Evolutionary conservation across 2,888 invertebrate genomes (phyloP).

Genomic region (Poecilus cupreus): DNA sequence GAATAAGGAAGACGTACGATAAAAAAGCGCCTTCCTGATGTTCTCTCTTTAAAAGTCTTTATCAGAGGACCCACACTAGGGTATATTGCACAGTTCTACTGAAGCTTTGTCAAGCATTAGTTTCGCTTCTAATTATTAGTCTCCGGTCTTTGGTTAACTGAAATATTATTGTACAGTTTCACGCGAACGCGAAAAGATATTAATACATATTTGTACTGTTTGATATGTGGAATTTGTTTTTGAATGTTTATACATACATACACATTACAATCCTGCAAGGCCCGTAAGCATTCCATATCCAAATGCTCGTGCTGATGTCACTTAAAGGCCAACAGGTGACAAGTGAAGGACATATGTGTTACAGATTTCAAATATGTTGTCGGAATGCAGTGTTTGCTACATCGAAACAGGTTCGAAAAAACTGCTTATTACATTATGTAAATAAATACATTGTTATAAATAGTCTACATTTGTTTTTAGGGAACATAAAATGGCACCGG

Average conservation of each 20-base stretch:
- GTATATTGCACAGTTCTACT: no score
- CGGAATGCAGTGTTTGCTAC: constrained; percentile 4
- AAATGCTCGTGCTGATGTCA: background rate
- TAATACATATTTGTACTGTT: no score
- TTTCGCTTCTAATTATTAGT: no score
- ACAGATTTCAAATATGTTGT: constrained; percentile 9
- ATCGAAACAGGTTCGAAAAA: background rate
- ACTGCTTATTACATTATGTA: constrained; percentile 16
- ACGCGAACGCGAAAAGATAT: no score
- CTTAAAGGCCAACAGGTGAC: constrained; percentile 11
- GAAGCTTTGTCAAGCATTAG: no score
- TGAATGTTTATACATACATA: background rate
- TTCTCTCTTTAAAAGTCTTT: no score
- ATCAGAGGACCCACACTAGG: no score
- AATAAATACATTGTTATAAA: background rate
- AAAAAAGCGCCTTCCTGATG: no score
- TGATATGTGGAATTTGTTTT: background rate
- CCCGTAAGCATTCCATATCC: background rate
- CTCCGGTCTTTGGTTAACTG: no score
- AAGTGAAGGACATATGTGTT: constrained; percentile 17
- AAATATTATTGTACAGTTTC: no score
- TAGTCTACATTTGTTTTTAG: background rate
- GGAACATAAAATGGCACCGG: background rate
- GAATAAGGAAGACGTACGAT: no score
- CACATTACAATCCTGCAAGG: background rate